Conservation (phyloP, 2,888 invertebrate species). For the Lysandra bellargus region DNA sequence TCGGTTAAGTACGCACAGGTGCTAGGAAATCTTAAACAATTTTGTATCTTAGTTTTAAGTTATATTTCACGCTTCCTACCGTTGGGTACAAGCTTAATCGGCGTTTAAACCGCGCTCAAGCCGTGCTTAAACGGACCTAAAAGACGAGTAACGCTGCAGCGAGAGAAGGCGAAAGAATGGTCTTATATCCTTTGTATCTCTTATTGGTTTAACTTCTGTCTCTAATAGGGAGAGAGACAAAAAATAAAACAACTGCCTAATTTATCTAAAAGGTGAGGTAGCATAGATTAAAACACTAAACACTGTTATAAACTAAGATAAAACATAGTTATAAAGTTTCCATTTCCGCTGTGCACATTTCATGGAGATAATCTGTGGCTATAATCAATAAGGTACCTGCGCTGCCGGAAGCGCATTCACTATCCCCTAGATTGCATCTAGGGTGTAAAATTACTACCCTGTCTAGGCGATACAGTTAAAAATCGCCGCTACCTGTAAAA, state of each 20-base stretch:
- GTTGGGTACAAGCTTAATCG: too few relatives aligned
- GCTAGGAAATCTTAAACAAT: slow-evolving; percentile 2
- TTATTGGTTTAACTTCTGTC: neutral
- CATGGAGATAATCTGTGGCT: slow-evolving; percentile 42
- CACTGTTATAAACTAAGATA: slow-evolving; percentile 1
- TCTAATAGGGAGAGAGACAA: neutral
- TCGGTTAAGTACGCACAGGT: slow-evolving; percentile 25
- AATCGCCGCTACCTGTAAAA: slow-evolving; percentile 23
- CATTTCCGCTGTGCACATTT: slow-evolving; percentile 42
- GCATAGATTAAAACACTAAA: neutral
- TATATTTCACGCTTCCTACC: neutral
- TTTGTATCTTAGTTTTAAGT: neutral
- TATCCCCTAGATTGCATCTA: slow-evolving; percentile 59
- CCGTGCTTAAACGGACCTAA: too few relatives aligned
- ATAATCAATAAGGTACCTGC: slow-evolving; percentile 47
- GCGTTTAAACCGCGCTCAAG: too few relatives aligned
- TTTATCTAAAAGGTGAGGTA: neutral
- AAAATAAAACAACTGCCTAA: neutral
- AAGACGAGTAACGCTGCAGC: too few relatives aligned
- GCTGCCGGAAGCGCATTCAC: slow-evolving; percentile 51
- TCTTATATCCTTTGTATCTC: too few relatives aligned
- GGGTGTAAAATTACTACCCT: slow-evolving; percentile 55
- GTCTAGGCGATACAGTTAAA: slow-evolving; percentile 34
- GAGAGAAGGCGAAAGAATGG: too few relatives aligned
- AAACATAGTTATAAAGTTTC: slow-evolving; percentile 35